Base-by-base conservation (phyloP, 1,140 invertebrate species). In the Phenacoccus solenopsis region DNA sequence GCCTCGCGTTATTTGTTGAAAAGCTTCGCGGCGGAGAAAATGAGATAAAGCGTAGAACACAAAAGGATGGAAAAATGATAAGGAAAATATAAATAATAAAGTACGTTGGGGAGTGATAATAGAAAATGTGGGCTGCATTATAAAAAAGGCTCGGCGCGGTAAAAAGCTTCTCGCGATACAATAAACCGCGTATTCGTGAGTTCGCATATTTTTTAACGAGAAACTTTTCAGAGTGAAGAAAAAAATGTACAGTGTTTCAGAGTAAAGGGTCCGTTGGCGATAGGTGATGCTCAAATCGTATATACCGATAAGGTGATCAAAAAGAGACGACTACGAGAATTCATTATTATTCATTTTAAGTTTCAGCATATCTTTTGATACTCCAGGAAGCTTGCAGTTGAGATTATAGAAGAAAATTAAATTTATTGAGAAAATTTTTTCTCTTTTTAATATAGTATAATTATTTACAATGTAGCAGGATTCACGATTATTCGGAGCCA, bases 151-250 rank as follows among this genome's bases (percentile, higher is more conserved):
- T 24, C n/a, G 25, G 25, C 21, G 59, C 25, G 59, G 59, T 64
- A 64, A 64, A 64, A 64, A 64, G 59, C 59, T 64, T 64, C 59
- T 64, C 25, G 59, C 59, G 25, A 24, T 64, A 64, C 59, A 64
- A 64, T 64, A 64, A 64, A 64, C 59, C 21, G n/a, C n/a, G 59
- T 64, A 64, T 64, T 64, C 59, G 59, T 64, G 59, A 64, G 59
- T 64, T 64, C 59, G 59, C 59, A 64, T 64, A 64, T 64, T 64
- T 64, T 64, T 64, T 64, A 64, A 64, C 59, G 59, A 64, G 59
- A 64, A 64, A 64, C 59, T 64, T 64, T 64, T 64, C 59, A 64
- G 59, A 64, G 25, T 25, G 59, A 38, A 64, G 25, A 27, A 59
- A 59, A 64, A 64, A 27, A 9, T 5, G 10, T 64, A 27, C 59